Evolutionary conservation across 2,113 vertebrate genomes (phyloP).

Genomic region (Seriola rivoliana): DNA sequence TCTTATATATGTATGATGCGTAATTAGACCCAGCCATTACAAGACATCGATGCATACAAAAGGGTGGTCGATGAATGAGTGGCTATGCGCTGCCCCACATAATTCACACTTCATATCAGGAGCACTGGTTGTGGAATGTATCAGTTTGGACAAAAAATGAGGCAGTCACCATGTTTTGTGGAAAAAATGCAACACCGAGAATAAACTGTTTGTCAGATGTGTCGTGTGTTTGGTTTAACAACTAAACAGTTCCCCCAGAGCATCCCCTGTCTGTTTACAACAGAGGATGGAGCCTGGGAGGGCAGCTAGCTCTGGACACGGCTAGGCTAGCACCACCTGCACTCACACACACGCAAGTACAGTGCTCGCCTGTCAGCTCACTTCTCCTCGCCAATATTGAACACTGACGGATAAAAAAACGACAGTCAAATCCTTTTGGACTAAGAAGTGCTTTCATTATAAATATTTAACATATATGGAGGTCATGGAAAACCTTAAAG

Average conservation of each 20-base stretch:
- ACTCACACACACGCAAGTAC: constrained; percentile 31
- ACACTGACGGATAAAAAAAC: constrained; percentile 1
- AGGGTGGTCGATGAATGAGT: neutral
- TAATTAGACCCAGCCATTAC: constrained; percentile 75
- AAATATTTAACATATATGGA: constrained; percentile 13
- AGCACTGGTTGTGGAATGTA: constrained; percentile 68
- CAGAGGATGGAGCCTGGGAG: constrained; percentile 50
- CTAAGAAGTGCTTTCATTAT: constrained; percentile 10
- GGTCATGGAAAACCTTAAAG: neutral
- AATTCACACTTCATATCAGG: constrained; percentile 47
- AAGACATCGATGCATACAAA: constrained; percentile 11
- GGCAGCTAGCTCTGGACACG: constrained; percentile 34
- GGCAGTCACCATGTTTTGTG: constrained; percentile 69
- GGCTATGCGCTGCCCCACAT: constrained; percentile 11
- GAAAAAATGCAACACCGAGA: constrained; percentile 75
- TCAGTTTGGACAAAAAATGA: constrained; percentile 67
- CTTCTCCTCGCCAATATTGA: neutral
- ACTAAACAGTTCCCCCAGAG: constrained; percentile 83
- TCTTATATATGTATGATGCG: constrained; percentile 58
- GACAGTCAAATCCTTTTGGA: neutral
- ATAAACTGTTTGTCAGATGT: constrained; percentile 87
- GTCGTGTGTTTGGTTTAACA: constrained; percentile 84
- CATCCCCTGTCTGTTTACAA: constrained; percentile 80
- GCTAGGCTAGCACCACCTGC: constrained; percentile 67
- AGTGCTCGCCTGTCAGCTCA: constrained; percentile 3